Base-by-base conservation (phyloP, 1,140 invertebrate species). In the Anthonomus grandis region DNA sequence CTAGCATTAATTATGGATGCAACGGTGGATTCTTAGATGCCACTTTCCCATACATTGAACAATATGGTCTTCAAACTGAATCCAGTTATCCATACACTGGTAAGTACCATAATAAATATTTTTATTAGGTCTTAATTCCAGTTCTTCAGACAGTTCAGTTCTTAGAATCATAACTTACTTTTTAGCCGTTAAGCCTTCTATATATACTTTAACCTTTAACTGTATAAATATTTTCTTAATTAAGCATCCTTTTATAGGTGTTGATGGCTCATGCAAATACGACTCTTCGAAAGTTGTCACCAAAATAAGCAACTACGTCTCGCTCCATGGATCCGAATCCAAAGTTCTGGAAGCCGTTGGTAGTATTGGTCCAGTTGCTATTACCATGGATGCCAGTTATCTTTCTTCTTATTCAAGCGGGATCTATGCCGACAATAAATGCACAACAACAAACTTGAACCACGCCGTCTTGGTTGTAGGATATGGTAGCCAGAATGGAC, bases 361-460 rank as follows among this genome's bases (percentile, higher is more conserved):
- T 39, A 93, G 86, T 2, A 76, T 91, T 59, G 54, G 95, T 17
- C 95, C 95, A 3, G 68, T 90, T 10, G 82, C 87, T 4, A 81
- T 91, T 46, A 94, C 91, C 52, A 97, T 98, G 69, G 93, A 98
- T 80, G 95, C 95, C 48, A 22, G 22, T 10, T 27, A 45, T 13
- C 34, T 65, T 15, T 23, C 45, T n/a, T 23, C 51, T 31, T 68
- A 68, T 41, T 5, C n/a, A 3, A 36, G 36, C n/a, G 65, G 65
- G 18, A 24, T 65, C 9, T 59, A 55, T 18, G 25, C 38, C 19
- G 34, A 46, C 15, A 6, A 4, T 6, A 9, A 22, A 3, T 64
- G 63, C 34, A 22, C n/a, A 6, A 23, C 24, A 4, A 12, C 23
- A 0, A 12, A 31, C 17, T 8, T 61, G 21, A 60, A 67, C 36